Conservation (phyloP, 2,113 vertebrate species). For the Marmota flaviventris region DNA sequence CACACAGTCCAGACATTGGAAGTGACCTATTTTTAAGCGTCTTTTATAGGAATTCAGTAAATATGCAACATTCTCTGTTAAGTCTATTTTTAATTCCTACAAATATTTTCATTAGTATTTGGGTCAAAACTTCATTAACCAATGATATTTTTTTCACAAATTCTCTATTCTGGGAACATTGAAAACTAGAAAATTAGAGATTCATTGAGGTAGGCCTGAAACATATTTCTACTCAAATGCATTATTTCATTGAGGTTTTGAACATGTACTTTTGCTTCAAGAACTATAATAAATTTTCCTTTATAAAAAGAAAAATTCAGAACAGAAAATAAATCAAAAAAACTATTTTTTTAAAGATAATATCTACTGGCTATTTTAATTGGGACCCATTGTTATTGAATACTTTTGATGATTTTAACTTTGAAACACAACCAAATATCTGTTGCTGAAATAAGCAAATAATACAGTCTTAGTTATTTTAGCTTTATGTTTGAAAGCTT, state of each 20-base stretch:
- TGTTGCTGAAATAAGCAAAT: constrained; percentile 19
- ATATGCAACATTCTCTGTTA: background rate
- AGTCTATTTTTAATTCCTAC: constrained; percentile 22
- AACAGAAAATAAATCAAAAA: constrained; percentile 15
- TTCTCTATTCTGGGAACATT: background rate
- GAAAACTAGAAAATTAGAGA: constrained; percentile 54
- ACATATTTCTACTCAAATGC: background rate
- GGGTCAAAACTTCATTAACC: constrained; percentile 37
- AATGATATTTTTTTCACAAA: background rate
- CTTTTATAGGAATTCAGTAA: constrained; percentile 29
- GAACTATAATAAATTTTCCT: constrained; percentile 1
- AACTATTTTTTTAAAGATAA: constrained; percentile 5
- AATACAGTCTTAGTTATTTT: background rate
- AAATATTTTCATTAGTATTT: constrained; percentile 58
- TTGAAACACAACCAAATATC: constrained; percentile 5
- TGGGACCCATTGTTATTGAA: background rate
- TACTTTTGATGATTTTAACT: background rate
- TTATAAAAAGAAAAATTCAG: constrained; percentile 2
- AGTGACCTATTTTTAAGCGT: constrained; percentile 10
- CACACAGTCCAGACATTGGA: background rate
- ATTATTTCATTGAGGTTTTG: constrained; percentile 5
- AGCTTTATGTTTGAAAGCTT: background rate
- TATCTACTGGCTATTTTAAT: background rate
- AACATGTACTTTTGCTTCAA: background rate
- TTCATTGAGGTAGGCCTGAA: background rate